A percentile compares a stretch with the other conserved stretches of the same genome.
Conservation (phyloP, 2,888 invertebrate genomes). For the Thereva unica region DNA sequence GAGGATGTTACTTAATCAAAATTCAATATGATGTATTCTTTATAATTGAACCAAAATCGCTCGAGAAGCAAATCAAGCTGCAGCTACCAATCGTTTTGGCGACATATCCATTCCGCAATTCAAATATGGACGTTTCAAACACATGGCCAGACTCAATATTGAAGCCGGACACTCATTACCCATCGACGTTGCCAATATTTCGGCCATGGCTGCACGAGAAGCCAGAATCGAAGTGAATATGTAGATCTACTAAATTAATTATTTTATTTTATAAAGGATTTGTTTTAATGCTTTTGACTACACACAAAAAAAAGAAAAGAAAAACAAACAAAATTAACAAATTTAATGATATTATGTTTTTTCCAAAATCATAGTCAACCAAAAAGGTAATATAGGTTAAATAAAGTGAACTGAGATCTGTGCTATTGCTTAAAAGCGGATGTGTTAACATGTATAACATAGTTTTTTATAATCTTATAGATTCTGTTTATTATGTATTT, state of each 20-base stretch:
- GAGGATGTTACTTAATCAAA: conserved; percentile 91
- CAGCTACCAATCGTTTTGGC: conserved; percentile 91
- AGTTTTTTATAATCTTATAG: too few relatives aligned
- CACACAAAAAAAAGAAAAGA: too few relatives aligned
- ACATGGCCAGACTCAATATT: conserved; percentile 64
- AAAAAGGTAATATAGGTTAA: too few relatives aligned
- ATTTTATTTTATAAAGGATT: too few relatives aligned
- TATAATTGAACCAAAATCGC: conserved; percentile 86
- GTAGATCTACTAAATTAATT: neutral
- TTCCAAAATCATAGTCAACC: too few relatives aligned
- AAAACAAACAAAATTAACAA: too few relatives aligned
- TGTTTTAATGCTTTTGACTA: too few relatives aligned
- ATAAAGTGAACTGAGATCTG: too few relatives aligned
- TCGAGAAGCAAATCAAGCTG: conserved; percentile 89
- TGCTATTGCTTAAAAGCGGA: too few relatives aligned
- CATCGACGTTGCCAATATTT: conserved; percentile 87
- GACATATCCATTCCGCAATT: conserved; percentile 81
- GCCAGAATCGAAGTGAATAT: conserved; percentile 50
- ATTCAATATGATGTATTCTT: conserved; percentile 93
- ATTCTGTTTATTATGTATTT: too few relatives aligned
- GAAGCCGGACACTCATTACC: conserved; percentile 88
- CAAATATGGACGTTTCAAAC: conserved; percentile 65
- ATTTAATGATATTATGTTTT: too few relatives aligned
- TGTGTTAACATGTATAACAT: too few relatives aligned
- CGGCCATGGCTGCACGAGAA: conserved; percentile 83